phyloP scores from a whole-genome alignment of 2,888 invertebrate species.

The Cheilosia variabilis region DNA sequence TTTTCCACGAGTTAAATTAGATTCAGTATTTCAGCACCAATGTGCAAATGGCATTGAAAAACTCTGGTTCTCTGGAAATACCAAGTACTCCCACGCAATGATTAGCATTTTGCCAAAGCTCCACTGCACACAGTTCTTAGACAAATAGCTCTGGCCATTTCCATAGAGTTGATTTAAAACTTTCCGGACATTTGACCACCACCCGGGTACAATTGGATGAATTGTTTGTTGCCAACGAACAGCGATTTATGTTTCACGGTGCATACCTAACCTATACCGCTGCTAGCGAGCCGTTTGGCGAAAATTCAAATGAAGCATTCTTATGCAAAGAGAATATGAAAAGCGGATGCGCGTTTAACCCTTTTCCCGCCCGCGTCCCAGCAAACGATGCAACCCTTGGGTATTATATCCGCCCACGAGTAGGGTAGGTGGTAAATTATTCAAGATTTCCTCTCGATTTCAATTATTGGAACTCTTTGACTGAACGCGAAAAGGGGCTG shows the following conservation, averaged over 20 bases:
- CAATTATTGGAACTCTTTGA: constrained; percentile 73
- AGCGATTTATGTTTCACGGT: constrained; percentile 8
- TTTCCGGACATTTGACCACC: constrained; percentile 6
- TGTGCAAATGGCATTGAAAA: too few relatives aligned
- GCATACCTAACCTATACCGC: too few relatives aligned
- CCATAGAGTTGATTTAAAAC: constrained; percentile 24
- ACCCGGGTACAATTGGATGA: background rate
- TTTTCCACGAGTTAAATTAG: too few relatives aligned
- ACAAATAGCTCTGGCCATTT: constrained; percentile 15
- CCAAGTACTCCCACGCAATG: constrained; percentile 2
- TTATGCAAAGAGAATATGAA: constrained; percentile 29
- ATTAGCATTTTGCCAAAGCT: constrained; percentile 7
- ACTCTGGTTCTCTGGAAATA: background rate
- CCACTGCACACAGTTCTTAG: background rate
- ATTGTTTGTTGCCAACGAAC: background rate
- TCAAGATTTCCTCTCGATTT: constrained; percentile 75
- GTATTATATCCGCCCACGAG: constrained; percentile 39
- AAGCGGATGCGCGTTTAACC: constrained; percentile 30
- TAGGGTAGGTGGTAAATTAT: constrained; percentile 61
- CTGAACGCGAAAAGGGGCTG: constrained; percentile 27
- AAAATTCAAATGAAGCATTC: constrained; percentile 44
- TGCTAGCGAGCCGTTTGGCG: constrained; percentile 13
- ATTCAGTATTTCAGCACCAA: too few relatives aligned
- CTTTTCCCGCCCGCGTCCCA: constrained; percentile 37
- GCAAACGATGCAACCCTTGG: constrained; percentile 13